A percentile compares a stretch with the other conserved stretches of the same genome.
Evolutionary conservation across 2,113 vertebrate species (phyloP).

Genomic region (Cyrtonyx montezumae): DNA sequence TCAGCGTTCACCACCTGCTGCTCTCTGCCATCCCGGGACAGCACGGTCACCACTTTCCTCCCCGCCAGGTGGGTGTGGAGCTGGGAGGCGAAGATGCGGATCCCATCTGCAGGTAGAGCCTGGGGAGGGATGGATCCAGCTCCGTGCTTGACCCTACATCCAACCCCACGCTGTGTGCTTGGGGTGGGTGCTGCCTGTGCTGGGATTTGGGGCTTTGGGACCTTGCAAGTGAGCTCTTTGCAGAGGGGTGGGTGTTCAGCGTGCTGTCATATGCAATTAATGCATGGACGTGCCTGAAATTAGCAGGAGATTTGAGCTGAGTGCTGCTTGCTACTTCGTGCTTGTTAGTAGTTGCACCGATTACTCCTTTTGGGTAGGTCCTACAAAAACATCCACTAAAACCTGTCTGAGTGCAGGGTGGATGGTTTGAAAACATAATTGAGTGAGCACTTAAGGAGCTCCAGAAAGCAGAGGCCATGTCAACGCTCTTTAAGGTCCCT

Average conservation of each 20-base stretch:
- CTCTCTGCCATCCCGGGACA: slow-evolving; percentile 82
- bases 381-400: not conserved
- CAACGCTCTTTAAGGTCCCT: not conserved
- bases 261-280: not conserved
- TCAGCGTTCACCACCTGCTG: slow-evolving; percentile 86
- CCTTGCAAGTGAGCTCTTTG: not conserved
- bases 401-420: not conserved
- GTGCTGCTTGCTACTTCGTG: not conserved
- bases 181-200: rapidly evolving
- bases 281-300: rapidly evolving
- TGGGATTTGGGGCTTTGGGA: not conserved
- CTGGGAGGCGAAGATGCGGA: slow-evolving; percentile 94
- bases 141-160: rapidly evolving
- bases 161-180: not conserved
- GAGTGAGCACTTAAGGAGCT: not conserved
- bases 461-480: not conserved
- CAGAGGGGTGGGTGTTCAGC: not conserved
- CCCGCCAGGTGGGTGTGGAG: slow-evolving; percentile 95
- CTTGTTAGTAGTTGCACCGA: rapidly evolving
- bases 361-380: not conserved
- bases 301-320: not conserved
- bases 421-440: not conserved
- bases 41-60: slow-evolving; percentile 84
- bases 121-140: not conserved
- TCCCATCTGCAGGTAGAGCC: slow-evolving; percentile 86